Conservation (phyloP, 2,888 invertebrate genomes). For the Macrostomum cliftonense region DNA sequence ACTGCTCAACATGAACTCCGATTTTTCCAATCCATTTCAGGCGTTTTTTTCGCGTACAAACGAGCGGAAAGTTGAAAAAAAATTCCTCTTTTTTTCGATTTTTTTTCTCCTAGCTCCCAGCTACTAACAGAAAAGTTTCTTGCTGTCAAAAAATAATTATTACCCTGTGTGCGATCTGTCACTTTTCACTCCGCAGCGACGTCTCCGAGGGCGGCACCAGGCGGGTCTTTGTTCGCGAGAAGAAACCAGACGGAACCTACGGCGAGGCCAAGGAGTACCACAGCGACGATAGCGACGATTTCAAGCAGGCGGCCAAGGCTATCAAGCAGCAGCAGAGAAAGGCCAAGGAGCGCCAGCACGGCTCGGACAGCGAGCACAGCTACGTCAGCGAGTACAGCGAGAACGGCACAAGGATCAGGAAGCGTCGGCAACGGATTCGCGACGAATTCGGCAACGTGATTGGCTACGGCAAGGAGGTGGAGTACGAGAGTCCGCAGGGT, state of each 20-base stretch:
- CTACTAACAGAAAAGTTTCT: too few relatives aligned
- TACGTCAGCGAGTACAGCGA: conserved; percentile 29
- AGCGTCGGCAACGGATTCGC: conserved; percentile 22
- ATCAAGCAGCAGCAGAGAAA: conserved; percentile 11
- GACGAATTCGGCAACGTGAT: conserved; percentile 29
- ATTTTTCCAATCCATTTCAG: too few relatives aligned
- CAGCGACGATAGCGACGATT: conserved; percentile 15
- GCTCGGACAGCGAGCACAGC: conserved; percentile 26
- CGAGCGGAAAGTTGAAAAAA: too few relatives aligned
- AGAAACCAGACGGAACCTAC: conserved; percentile 29
- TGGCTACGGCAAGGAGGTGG: conserved; percentile 22
- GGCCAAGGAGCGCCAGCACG: conserved; percentile 21
- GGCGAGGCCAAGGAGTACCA: conserved; percentile 30
- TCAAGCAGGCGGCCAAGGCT: conserved; percentile 14
- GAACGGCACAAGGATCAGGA: conserved; percentile 23
- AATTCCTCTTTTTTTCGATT: too few relatives aligned
- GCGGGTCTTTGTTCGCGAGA: conserved; percentile 21
- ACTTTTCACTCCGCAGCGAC: conserved; percentile 22
- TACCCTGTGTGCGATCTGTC: too few relatives aligned
- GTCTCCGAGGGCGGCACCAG: conserved; percentile 31
- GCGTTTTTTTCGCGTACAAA: too few relatives aligned
- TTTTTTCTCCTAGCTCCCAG: too few relatives aligned
- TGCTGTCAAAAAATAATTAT: too few relatives aligned
- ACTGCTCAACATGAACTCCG: too few relatives aligned
- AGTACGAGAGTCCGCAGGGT: conserved; percentile 14